These are phyloP conservation scores for Lithophane semibrunnea DNA, from an alignment of 2,888 invertebrate species.

Conservation along the genomic window DNA sequence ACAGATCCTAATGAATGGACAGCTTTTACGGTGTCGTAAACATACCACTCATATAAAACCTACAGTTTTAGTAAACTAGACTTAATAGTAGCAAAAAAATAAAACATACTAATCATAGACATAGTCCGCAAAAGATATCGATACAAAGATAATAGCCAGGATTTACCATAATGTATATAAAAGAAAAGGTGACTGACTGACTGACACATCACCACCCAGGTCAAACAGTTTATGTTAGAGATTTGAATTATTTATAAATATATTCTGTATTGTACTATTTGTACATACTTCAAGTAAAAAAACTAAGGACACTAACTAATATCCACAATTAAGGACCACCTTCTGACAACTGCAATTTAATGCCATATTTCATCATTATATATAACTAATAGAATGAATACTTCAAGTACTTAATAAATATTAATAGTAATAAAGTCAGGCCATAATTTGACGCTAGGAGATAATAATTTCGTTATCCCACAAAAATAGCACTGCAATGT, in stretches of 20 bases:
- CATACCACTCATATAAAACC: neutral
- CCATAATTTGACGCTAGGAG: constrained; percentile 41
- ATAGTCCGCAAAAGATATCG: constrained; percentile 34
- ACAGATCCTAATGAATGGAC: no score
- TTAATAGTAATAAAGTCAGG: constrained; percentile 31
- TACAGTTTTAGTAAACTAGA: neutral
- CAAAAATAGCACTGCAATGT: constrained; percentile 76
- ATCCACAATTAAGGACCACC: no score
- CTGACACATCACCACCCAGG: constrained; percentile 52
- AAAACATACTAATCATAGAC: neutral
- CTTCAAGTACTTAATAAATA: constrained; percentile 17
- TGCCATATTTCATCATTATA: constrained; percentile 42
- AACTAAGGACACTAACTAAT: no score
- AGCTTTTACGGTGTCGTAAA: neutral
- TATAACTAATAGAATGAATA: constrained; percentile 1
- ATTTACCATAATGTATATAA: constrained; percentile 46
- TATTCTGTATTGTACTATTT: constrained; percentile 51
- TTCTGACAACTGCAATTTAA: constrained; percentile 17
- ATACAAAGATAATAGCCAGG: constrained; percentile 37
- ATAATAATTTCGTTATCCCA: constrained; percentile 67
- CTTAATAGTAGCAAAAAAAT: neutral
- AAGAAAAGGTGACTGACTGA: constrained; percentile 55
- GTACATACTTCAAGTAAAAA: constrained; percentile 22
- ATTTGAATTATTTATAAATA: constrained; percentile 56
- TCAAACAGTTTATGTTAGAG: constrained; percentile 47